Percentiles rank a stretch among this genome's conserved stretches.
Conservation (phyloP, 2,888 invertebrate genomes). For the Coecobrya sp. region DNA sequence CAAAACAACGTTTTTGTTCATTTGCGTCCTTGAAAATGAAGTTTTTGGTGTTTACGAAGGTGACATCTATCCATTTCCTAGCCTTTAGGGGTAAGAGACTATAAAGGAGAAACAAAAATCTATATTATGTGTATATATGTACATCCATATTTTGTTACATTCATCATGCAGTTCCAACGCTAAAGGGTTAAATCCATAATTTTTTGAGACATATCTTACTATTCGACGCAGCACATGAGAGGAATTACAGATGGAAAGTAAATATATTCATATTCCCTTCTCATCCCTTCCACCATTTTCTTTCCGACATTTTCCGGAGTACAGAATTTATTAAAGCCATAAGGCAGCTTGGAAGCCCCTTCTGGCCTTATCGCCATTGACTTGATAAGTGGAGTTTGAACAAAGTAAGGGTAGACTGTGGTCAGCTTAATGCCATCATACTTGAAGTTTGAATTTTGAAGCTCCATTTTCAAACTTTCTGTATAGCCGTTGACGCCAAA, state of each 20-base stretch:
- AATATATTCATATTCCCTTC: constrained; percentile 9
- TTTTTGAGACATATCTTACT: background rate
- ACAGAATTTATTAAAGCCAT: background rate
- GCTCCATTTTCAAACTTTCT: constrained; percentile 49
- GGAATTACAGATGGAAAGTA: background rate
- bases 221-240: background rate
- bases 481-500: constrained; percentile 59
- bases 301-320: background rate
- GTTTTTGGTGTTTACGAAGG: too few species aligned
- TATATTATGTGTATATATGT: too few species aligned
- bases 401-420: constrained; percentile 51
- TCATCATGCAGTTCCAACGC: too few species aligned
- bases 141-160: too few species aligned
- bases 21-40: too few species aligned
- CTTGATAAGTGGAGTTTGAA: background rate
- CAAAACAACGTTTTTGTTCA: too few species aligned
- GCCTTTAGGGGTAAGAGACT: too few species aligned
- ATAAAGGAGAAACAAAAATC: too few species aligned
- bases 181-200: too few species aligned
- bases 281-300: background rate
- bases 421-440: constrained; percentile 32
- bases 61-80: too few species aligned
- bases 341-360: background rate
- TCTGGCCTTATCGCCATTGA: background rate
- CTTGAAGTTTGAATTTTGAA: background rate